These are phyloP conservation scores for Metallyticus violacea DNA, from an alignment of 2,888 invertebrate species.

Conservation along the genomic window DNA sequence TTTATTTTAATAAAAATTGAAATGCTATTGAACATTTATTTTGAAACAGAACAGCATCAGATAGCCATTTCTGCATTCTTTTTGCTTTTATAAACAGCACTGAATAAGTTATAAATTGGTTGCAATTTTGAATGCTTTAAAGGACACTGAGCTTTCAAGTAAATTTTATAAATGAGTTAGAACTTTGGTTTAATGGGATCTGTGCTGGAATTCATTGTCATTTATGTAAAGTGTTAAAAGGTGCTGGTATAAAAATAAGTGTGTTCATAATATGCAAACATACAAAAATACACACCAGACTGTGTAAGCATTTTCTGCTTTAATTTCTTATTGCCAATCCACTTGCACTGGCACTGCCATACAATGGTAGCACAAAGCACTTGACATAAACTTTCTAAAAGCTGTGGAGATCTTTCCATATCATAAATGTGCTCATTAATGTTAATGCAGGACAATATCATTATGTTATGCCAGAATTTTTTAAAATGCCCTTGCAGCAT, in stretches of 20 bases:
- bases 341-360: not conserved
- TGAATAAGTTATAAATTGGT: too few relatives aligned
- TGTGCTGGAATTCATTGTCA: not conserved
- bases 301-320: too few relatives aligned
- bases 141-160: too few relatives aligned
- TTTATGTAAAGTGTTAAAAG: not conserved
- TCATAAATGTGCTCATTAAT: not conserved
- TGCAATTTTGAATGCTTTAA: too few relatives aligned
- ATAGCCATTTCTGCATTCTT: too few relatives aligned
- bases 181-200: not conserved
- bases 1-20: too few relatives aligned
- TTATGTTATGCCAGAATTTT: not conserved
- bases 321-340: not conserved
- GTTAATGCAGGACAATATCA: not conserved
- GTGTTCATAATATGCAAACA: too few relatives aligned
- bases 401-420: not conserved
- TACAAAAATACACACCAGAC: too few relatives aligned
- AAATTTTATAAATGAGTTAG: not conserved
- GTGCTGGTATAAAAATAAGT: too few relatives aligned
- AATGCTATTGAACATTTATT: too few relatives aligned
- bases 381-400: not conserved
- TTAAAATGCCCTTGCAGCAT: not conserved
- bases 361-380: not conserved
- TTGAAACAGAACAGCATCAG: too few relatives aligned
- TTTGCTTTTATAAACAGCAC: too few relatives aligned